Percentiles rank a stretch among this genome's conserved stretches.
These are phyloP conservation scores for Noctua janthina DNA, from an alignment of 2,888 invertebrate species.

Conservation along the genomic window DNA sequence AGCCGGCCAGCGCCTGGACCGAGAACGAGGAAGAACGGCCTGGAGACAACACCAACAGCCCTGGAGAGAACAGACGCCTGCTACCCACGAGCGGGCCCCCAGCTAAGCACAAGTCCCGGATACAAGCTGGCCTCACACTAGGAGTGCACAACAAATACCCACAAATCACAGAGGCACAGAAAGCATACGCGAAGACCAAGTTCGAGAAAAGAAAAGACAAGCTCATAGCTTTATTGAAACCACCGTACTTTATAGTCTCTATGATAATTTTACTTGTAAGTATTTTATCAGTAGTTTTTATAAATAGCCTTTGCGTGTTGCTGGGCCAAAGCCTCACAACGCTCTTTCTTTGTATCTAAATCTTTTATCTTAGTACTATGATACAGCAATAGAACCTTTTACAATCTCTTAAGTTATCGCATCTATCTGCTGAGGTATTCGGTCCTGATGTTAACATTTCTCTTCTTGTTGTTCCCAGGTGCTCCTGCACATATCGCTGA, in stretches of 20 bases:
- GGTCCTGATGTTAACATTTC: not conserved
- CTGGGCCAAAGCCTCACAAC: not conserved
- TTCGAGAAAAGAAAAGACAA: constrained; percentile 82
- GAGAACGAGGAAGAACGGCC: constrained; percentile 76
- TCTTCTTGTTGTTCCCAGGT: constrained; percentile 70
- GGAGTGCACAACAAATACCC: constrained; percentile 75
- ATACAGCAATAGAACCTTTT: not conserved
- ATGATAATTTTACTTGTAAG: constrained; percentile 85
- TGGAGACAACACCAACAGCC: constrained; percentile 69
- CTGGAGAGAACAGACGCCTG: constrained; percentile 80
- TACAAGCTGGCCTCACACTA: constrained; percentile 81
- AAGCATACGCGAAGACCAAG: constrained; percentile 74
- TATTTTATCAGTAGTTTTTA: constrained; percentile 46
- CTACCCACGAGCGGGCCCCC: constrained; percentile 70
- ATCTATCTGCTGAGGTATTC: not conserved
- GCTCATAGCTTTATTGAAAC: constrained; percentile 78
- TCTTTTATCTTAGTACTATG: not conserved
- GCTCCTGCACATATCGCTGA: constrained; percentile 74
- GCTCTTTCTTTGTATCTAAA: not conserved
- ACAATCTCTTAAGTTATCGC: not conserved
- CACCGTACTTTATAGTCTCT: constrained; percentile 85
- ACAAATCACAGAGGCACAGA: constrained; percentile 63
- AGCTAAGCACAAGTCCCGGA: constrained; percentile 69
- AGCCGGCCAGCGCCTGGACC: constrained; percentile 80
- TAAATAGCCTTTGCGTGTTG: not conserved